Evolutionary conservation across 2,113 vertebrate species (phyloP).

Genomic region (Ammodytes marinus): DNA sequence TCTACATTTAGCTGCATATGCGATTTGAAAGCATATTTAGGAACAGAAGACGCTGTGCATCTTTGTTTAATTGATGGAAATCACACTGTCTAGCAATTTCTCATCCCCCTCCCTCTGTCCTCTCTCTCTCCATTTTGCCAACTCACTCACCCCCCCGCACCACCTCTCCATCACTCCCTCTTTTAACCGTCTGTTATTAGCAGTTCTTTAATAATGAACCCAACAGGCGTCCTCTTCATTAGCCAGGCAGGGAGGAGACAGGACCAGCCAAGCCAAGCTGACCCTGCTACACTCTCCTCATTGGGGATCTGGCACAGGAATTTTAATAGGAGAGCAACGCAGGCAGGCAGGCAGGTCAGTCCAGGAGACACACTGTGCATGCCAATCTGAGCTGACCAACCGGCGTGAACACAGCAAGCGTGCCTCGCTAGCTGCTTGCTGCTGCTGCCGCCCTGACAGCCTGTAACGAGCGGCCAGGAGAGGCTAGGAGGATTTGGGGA

Average conservation of each 20-base stretch:
- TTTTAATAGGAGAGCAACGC: conserved; percentile 80
- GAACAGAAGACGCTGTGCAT: not conserved
- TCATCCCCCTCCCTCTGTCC: not conserved
- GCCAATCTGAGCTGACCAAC: conserved; percentile 78
- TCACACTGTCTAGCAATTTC: not conserved
- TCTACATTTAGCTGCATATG: not conserved
- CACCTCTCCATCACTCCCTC: conserved; percentile 48
- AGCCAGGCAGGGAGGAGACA: conserved; percentile 71
- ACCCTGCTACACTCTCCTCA: conserved; percentile 76
- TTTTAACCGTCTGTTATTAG: conserved; percentile 71
- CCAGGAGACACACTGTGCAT: conserved; percentile 74
- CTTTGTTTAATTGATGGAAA: conserved; percentile 27
- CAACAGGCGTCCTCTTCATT: conserved; percentile 81
- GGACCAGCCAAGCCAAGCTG: conserved; percentile 72
- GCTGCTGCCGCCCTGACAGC: conserved; percentile 65
- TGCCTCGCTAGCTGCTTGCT: not conserved
- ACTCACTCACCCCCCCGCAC: conserved; percentile 10
- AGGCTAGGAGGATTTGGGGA: conserved; percentile 37
- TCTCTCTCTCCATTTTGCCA: conserved; percentile 29
- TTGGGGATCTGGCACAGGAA: conserved; percentile 81
- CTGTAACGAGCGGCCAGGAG: conserved; percentile 61
- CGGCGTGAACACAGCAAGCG: conserved; percentile 67
- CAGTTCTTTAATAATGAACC: conserved; percentile 82
- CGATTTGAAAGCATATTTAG: not conserved
- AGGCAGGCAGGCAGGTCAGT: conserved; percentile 73